A percentile compares a stretch with the other conserved stretches of the same genome.
Conservation (phyloP, 2,888 invertebrate species). For the Panopea generosa region DNA sequence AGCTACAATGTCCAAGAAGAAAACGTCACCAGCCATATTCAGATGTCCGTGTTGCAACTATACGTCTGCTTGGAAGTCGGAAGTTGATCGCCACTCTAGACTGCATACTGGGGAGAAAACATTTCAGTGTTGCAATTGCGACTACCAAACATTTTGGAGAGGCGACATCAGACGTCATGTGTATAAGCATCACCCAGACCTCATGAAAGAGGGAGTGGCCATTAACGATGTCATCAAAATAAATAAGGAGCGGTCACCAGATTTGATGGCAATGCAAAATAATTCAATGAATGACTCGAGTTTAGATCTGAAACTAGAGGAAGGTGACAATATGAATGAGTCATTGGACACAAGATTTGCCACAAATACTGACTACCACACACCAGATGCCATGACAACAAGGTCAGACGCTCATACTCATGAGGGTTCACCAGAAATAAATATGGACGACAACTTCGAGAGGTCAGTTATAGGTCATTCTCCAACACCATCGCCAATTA, state of each 20-base stretch:
- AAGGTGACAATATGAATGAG: too few relatives aligned
- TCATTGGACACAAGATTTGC: too few relatives aligned
- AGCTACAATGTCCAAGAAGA: slow-evolving; percentile 69
- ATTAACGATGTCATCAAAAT: slow-evolving; percentile 71
- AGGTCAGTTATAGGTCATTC: slow-evolving; percentile 34
- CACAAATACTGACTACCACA: too few relatives aligned
- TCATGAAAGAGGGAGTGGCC: slow-evolving; percentile 71
- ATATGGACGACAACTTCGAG: slow-evolving; percentile 31
- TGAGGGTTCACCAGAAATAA: slow-evolving; percentile 33
- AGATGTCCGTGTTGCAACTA: slow-evolving; percentile 89
- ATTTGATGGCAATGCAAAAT: not conserved
- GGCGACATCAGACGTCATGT: slow-evolving; percentile 86
- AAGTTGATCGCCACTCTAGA: slow-evolving; percentile 86
- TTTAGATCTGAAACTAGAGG: too few relatives aligned
- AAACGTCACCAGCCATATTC: slow-evolving; percentile 84
- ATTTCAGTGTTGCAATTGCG: slow-evolving; percentile 86
- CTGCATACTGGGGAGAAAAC: slow-evolving; percentile 85
- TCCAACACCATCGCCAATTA: slow-evolving; percentile 61
- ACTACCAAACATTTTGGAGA: slow-evolving; percentile 86
- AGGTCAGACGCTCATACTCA: slow-evolving; percentile 9
- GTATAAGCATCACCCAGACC: slow-evolving; percentile 85
- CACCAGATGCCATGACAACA: slow-evolving; percentile 23
- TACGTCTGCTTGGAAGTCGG: slow-evolving; percentile 85
- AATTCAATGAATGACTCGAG: too few relatives aligned
- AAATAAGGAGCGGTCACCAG: slow-evolving; percentile 30